Percentiles rank a stretch among this genome's conserved stretches.
Conservation (phyloP, 2,888 invertebrate species). For the Heliconius aoede region DNA sequence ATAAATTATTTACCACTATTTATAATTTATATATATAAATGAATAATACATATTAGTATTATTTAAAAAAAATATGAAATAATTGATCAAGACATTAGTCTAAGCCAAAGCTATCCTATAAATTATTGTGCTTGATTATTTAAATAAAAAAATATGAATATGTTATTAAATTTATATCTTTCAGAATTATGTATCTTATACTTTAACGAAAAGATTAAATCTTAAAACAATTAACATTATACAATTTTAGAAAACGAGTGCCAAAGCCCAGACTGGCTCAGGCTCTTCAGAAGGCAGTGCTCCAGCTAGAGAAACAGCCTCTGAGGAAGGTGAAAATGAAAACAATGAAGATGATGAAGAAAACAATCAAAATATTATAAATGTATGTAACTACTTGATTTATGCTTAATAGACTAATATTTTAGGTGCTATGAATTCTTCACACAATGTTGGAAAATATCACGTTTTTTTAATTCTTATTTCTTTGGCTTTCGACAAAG, state of each 20-base stretch:
- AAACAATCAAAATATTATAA: conserved; percentile 58
- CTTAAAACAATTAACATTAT: background rate
- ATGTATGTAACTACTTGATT: conserved; percentile 56
- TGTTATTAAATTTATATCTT: too few species aligned
- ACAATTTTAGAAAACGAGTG: conserved; percentile 68
- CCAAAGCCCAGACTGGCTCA: conserved; percentile 67
- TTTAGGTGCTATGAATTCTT: too few species aligned
- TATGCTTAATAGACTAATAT: background rate
- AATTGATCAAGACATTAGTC: background rate
- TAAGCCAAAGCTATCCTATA: too few species aligned
- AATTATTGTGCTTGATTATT: too few species aligned
- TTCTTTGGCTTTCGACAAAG: too few species aligned
- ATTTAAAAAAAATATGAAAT: too few species aligned
- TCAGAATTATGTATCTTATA: background rate
- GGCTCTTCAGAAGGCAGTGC: conserved; percentile 59
- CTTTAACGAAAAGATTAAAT: background rate
- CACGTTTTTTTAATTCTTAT: too few species aligned
- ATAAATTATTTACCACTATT: too few species aligned
- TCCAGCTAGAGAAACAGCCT: conserved; percentile 57
- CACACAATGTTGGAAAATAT: too few species aligned
- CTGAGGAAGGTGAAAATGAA: conserved; percentile 60
- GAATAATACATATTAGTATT: too few species aligned
- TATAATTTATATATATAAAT: too few species aligned
- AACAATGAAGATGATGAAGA: conserved; percentile 60
- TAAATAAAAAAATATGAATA: too few species aligned